Evolutionary conservation across 2,113 vertebrate species (phyloP), one percentile per base, ranked within the genome.

Genomic region (Eptesicus fuscus): DNA sequence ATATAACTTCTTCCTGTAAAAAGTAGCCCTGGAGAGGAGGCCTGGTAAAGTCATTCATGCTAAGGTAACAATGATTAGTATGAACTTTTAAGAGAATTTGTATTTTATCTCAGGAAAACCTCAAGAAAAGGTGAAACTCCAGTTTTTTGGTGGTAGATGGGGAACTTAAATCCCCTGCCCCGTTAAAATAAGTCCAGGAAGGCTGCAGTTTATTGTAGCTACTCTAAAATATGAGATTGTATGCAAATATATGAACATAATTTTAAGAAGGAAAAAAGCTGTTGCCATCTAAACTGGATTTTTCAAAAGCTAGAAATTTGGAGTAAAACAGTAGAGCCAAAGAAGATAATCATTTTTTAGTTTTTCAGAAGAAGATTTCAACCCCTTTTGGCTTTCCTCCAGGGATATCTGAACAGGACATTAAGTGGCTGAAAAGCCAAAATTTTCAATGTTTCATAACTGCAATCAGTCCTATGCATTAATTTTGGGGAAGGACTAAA

Each of bases 391-490:
- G 85, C 71, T 79, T 90, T 92, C 49, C 12, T 92, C 77, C 79
- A 77, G 73, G 67, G 42, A 67, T 83, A 92, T 78, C 63, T 49
- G 83, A 83, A 47, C 44, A 76, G 83, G 67, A 94, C 87, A 73
- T 18, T 76, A 79, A 90, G 44, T 37, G 51, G 37, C 40, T 85
- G 47, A 93, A 78, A 96, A 93, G 82, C 49, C 53, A 73, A 73
- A 20, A 20, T 91, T 95, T 93, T 92, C 92, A 82, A 20, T 83
- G 56, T 90, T 92, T 90, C 44, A 63, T 90, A 86, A 93, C 63
- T 93, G 9, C 56, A 56, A 30, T 95, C 61, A 96, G 53, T 82
- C 37, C 37, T 93, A 44, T 90, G 78, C 49, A 65, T 84, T 96
- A 88, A 87, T 93, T 91, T 94, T 80, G 7, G 65, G 76, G 92